phyloP scores from a whole-genome alignment of 1,140 invertebrate genomes.

The Eubasilissa regina region DNA sequence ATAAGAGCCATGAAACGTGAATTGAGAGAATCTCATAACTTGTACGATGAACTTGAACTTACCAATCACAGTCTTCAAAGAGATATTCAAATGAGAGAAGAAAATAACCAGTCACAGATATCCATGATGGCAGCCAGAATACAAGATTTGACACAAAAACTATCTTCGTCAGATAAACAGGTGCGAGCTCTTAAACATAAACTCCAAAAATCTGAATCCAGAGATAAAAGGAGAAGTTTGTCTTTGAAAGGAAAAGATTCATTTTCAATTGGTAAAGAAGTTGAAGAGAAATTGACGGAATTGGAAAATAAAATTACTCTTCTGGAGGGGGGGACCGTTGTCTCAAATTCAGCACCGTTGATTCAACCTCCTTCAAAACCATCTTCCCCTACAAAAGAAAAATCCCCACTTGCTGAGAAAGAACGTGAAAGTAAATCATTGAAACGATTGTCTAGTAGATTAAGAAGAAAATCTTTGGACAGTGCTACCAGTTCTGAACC shows the following conservation, averaged over 20 bases:
- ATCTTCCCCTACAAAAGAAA: conserved; percentile 70
- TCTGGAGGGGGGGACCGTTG: conserved; percentile 71
- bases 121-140: conserved; percentile 87
- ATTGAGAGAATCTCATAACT: conserved; percentile 84
- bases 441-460: conserved; percentile 70
- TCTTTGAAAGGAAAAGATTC: conserved; percentile 87
- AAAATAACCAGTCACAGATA: conserved; percentile 82
- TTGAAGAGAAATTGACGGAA: conserved; percentile 86
- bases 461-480: conserved; percentile 82
- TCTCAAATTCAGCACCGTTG: conserved; percentile 64
- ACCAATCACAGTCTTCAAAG: conserved; percentile 82
- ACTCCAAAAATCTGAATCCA: conserved; percentile 82
- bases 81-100: conserved; percentile 79
- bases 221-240: conserved; percentile 84
- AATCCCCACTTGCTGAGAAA: conserved; percentile 70
- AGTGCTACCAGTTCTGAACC: conserved; percentile 83
- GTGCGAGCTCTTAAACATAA: conserved; percentile 85
- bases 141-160: conserved; percentile 87
- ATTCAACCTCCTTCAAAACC: conserved; percentile 72
- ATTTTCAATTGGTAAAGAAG: conserved; percentile 84
- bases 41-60: conserved; percentile 86
- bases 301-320: conserved; percentile 83
- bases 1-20: conserved; percentile 87
- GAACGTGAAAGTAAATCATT: conserved; percentile 72
- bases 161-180: conserved; percentile 87